Conservation (phyloP, 2,888 invertebrate genomes). For the Drosophila helvetica region DNA sequence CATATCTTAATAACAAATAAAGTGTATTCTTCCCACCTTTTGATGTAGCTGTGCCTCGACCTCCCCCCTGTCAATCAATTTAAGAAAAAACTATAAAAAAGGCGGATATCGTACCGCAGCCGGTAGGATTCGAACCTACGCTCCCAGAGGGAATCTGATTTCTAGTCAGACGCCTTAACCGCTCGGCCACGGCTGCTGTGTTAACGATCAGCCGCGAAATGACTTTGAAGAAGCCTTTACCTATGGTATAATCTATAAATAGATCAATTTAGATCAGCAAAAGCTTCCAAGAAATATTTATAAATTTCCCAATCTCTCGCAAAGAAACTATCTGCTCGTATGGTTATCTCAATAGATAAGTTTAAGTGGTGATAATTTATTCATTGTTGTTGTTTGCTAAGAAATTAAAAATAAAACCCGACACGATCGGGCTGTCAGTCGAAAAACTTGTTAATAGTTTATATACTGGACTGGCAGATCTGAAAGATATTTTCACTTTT, state of each 20-base stretch:
- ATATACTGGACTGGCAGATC: no score
- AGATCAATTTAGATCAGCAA: not conserved
- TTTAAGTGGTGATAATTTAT: not conserved
- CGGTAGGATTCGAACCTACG: slow-evolving; percentile 84
- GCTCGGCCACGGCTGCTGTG: slow-evolving; percentile 84
- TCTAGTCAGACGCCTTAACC: slow-evolving; percentile 85
- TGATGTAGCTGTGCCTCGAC: no score
- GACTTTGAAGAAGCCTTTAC: not conserved
- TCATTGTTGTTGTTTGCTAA: no score
- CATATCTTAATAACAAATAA: no score
- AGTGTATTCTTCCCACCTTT: no score
- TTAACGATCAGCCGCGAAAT: not conserved
- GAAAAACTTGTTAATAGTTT: no score
- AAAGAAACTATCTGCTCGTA: not conserved
- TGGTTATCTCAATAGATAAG: not conserved
- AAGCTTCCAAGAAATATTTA: not conserved
- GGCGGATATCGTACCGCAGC: slow-evolving; percentile 68
- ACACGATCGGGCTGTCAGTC: no score
- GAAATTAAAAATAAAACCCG: no score
- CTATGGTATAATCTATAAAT: not conserved
- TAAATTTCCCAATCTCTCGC: not conserved
- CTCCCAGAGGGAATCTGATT: slow-evolving; percentile 84
- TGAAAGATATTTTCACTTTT: no score
- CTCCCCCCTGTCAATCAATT: no score
- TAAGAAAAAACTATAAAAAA: not conserved